Evolutionary conservation across 2,797 vertebrate genomes (phyloP), one percentile per base, ranked within the genome.

Genomic region (Argyrosomus regius): DNA sequence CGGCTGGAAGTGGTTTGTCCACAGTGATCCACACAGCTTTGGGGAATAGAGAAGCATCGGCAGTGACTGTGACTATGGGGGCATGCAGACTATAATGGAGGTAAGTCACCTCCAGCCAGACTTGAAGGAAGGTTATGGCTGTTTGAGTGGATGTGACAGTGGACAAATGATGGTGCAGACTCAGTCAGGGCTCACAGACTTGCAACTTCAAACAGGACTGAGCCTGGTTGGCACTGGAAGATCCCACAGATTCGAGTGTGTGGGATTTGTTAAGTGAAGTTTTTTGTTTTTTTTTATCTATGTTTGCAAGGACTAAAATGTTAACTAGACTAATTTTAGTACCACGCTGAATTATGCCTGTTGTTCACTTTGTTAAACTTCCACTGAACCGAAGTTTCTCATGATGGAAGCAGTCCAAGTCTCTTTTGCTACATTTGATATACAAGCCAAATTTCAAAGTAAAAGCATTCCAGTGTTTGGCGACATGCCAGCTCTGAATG

Each of bases 91-190:
- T 35, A 48, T 80, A 83, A 89, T 83, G 84, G 87, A 94, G 94
- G 94, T 94, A 92, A 91, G 93, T 88, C 76, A 87, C 71, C 69
- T 78, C 58, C 62, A 81, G 68, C 48, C 50, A 45, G 46, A 82
- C 78, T 80, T 75, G 58, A 73, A 78, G 57, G 53, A 71, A 72
- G 60, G 71, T 61, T 58, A 48, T 52, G 77, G 56, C 52, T 78
- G 76, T 83, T 85, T 82, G 81, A 86, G 48, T 80, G 64, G 69
- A 80, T 70, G 80, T 86, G 79, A 86, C 78, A 80, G 66, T 63
- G 71, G 68, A 67, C 46, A 83, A 83, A 79, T 79, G 57, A 71
- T 72, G 59, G 54, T 26, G 43, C 49, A 58, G 68, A 72, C 59
- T 74, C 26, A 58, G 54, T 67, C 26, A 53, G 35, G 28, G 31